Evolutionary conservation across 2,797 vertebrate genomes (phyloP), one percentile per base, ranked within the genome.

Genomic region (Centroberyx gerrardi): DNA sequence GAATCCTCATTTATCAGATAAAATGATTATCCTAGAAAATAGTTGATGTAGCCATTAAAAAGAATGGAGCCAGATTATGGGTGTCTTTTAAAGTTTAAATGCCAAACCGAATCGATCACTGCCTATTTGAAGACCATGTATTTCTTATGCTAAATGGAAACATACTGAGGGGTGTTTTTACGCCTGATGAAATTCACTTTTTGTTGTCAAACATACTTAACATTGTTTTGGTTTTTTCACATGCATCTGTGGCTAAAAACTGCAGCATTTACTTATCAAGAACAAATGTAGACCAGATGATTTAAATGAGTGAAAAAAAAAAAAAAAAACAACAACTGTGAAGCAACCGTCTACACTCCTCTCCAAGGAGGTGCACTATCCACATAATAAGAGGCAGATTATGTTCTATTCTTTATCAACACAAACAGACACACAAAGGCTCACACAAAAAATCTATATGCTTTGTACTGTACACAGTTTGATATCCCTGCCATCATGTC

Each of bases 1-100:
- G 93, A 94, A 95, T 93, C 92, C 90, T 88, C 78, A 89, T 92
- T 94, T 93, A 95, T 96, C 95, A 94, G 95, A 96, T 95, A 93
- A 95, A 94, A 95, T 92, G 92, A 95, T 95, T 94, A 95, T 93
- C 93, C 94, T 88, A 72, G 61, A 93, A 87, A 92, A 92, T 62
- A 88, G 90, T 90, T 93, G 90, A 93, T 90, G 93, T 90, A 90
- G 88, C 88, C 88, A 91, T 93, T 91, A 94, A 94, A 92, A 90
- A 94, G 82, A 94, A 90, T 88, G 85, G 69, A 67, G 82, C 60
- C 64, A 87, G 91, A 93, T 95, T 94, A 91, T 80, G 72, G 76
- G 65, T 80, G 83, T 83, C 82, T 92, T 90, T 88, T 80, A 87
- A 94, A 91, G 87, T 94, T 93, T 83, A 90, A 94, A 94, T 93